Conservation (phyloP, 1,140 invertebrate species). For the Brachionus rubens region DNA sequence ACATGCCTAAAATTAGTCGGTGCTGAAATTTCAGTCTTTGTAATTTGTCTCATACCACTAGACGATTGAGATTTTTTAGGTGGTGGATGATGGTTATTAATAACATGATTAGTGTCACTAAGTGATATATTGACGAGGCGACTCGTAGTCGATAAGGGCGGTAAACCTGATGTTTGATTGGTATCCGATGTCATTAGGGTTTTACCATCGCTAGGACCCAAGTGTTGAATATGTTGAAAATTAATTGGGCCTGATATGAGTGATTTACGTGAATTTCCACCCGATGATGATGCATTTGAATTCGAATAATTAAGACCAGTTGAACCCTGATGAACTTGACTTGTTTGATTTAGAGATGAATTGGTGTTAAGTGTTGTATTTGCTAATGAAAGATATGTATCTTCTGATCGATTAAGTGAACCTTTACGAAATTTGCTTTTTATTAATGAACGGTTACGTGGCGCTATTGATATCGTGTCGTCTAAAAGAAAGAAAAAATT, state of each 20-base stretch:
- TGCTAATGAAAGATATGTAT: conserved; percentile 23
- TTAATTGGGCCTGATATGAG: conserved; percentile 36
- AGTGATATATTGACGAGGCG: conserved; percentile 8
- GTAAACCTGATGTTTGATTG: background rate
- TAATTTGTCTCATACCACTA: conserved; percentile 63
- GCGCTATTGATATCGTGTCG: conserved; percentile 22
- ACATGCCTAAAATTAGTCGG: conserved; percentile 98
- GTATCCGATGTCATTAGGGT: background rate
- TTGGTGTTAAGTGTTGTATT: background rate
- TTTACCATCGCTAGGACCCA: conserved; percentile 41
- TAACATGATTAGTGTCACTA: background rate
- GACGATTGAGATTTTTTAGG: conserved; percentile 67
- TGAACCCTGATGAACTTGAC: background rate
- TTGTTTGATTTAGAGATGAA: conserved; percentile 2
- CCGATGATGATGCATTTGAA: conserved; percentile 18
- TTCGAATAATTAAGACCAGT: conserved; percentile 16
- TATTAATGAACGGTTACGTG: conserved; percentile 23
- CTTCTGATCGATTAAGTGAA: conserved; percentile 18
- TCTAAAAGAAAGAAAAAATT: background rate
- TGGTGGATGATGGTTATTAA: background rate
- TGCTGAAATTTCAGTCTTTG: conserved; percentile 74
- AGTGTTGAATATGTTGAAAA: conserved; percentile 40
- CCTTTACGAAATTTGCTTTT: conserved; percentile 45
- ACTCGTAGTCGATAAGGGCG: background rate
- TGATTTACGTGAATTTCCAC: conserved; percentile 21